Evolutionary conservation across 2,888 invertebrate species (phyloP), one percentile per base, ranked within the genome.

Genomic region (Agrochola lychnidis): DNA sequence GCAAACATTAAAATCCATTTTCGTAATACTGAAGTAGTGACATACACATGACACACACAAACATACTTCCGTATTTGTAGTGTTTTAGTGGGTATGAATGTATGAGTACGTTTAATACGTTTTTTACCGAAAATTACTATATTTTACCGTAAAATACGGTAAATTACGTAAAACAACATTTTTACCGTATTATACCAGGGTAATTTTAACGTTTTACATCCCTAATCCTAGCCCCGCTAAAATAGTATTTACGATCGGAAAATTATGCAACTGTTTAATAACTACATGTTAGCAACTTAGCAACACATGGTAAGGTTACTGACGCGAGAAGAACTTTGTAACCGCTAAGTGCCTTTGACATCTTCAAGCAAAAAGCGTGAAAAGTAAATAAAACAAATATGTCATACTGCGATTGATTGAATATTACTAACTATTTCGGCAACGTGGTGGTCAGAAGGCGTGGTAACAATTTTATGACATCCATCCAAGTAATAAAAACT

Each of bases 281-380:
- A 74, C 14, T 25, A 16, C 12, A 19, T n/a, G 4, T 51, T 40
- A 48, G 25, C 25, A 25, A 59, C 10, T 66, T 30, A 57, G 5
- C 30, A 51, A 42, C 64, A 30, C 19, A 66, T 66, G 6, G 48
- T 30, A 25, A 42, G 7, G 48, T 51, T 16, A 68, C 40, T n/a
- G 51, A 56, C 9, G 16, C 57, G 42, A 19, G 16, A 25, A 12
- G 4, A 66, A 45, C 53, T 72, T 66, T 45, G 73, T 56, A 40
- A 45, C n/a, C 40, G 51, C 73, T n/a, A 80, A 66, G 64, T 81
- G 40, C 4, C 45, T 56, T 45, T 42, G 16, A 22, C 45, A 59
- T 56, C 10, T 72, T 66, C 25, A 66, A 30, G 14, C n/a, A 66
- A 72, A 66, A 72, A 66, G 51, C 30, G 14, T 66, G 64, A 66